Evolutionary conservation across 1,140 invertebrate species (phyloP).

Genomic region (Eriosoma lanigerum): DNA sequence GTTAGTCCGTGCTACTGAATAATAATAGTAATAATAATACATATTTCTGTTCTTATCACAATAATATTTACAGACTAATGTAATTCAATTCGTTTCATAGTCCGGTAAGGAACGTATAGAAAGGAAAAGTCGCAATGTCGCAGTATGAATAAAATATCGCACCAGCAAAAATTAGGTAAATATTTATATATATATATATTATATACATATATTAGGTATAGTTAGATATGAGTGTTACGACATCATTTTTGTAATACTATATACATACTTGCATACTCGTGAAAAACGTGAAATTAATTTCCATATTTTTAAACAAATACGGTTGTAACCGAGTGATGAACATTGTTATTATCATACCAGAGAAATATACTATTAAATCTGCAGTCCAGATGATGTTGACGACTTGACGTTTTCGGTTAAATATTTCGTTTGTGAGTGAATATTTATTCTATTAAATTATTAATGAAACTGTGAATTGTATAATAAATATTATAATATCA

Average conservation of each 20-base stretch:
- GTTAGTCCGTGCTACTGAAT: neutral
- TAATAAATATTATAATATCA: no score
- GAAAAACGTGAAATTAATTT: slow-evolving; percentile 31
- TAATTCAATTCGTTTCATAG: slow-evolving; percentile 34
- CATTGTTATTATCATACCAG: neutral
- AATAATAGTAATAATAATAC: slow-evolving; percentile 2
- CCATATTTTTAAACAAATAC: neutral
- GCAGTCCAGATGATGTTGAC: no score
- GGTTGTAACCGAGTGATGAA: neutral
- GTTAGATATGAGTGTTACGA: neutral
- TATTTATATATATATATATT: neutral
- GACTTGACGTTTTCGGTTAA: no score
- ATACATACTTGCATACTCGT: neutral
- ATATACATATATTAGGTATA: neutral
- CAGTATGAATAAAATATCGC: neutral
- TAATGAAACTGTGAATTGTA: no score
- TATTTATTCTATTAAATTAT: no score
- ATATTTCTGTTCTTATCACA: slow-evolving; percentile 19
- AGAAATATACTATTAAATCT: no score
- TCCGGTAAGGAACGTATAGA: neutral
- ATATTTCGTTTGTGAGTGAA: no score
- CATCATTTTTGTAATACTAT: neutral
- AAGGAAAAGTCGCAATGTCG: slow-evolving; percentile 22
- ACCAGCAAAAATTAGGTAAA: neutral
- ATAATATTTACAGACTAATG: slow-evolving; percentile 23